Conservation (phyloP, 2,113 vertebrate genomes). For the Brachirus orientalis region DNA sequence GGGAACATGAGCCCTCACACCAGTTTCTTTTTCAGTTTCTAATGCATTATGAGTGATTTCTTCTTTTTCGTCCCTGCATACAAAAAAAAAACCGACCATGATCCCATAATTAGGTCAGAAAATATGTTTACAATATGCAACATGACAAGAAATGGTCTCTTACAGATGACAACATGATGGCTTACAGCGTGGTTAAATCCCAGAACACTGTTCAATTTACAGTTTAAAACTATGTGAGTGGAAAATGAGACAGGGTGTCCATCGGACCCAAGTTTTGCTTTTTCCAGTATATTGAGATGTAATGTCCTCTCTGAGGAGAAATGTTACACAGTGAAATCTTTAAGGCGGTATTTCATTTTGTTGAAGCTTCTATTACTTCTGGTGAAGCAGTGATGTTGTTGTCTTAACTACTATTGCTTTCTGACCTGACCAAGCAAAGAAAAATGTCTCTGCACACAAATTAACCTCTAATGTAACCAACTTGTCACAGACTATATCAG, state of each 20-base stretch:
- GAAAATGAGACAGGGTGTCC: not conserved
- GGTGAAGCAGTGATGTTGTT: not conserved
- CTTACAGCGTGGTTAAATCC: not conserved
- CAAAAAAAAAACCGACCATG: too few relatives aligned
- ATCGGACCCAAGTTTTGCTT: too few relatives aligned
- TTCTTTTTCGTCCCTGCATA: too few relatives aligned
- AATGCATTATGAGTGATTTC: too few relatives aligned
- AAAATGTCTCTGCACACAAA: too few relatives aligned
- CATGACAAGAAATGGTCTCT: not conserved
- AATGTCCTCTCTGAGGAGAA: too few relatives aligned
- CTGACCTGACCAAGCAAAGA: not conserved
- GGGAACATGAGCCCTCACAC: not conserved
- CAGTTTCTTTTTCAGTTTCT: too few relatives aligned
- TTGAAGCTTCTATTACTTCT: constrained; percentile 8
- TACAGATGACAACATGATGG: not conserved
- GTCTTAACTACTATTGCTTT: not conserved
- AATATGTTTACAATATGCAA: not conserved
- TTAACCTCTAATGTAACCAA: not conserved
- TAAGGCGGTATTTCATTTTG: constrained; percentile 17
- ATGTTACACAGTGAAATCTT: too few relatives aligned
- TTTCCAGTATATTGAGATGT: constrained; percentile 9
- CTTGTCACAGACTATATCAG: not conserved
- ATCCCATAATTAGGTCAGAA: not conserved
- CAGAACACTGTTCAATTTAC: constrained; percentile 15
- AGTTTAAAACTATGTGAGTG: not conserved